Base-by-base conservation (phyloP, 2,113 vertebrate species). In the Phrynocephalus versicolor region DNA sequence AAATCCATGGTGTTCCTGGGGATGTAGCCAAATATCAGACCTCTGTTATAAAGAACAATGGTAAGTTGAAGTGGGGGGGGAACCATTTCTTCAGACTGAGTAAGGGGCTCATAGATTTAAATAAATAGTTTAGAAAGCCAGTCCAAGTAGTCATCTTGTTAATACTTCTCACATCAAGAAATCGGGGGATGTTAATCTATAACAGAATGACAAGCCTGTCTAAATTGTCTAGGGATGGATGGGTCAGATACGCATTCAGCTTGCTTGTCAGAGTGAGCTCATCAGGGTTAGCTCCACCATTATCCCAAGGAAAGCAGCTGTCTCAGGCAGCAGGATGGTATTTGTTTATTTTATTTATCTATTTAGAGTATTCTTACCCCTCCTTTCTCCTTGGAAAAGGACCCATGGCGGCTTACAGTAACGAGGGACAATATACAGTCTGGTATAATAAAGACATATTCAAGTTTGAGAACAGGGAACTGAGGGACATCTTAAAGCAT, bases 41-140 rank as follows among this genome's bases (percentile, higher is more conserved):
- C 37, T 92, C 91, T 14, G 93, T 96, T n/a, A 57, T 97, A 92
- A 98, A 93, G 94, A 96, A 91, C 92, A 98, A 98, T 37, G 97
- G 98, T 98, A 88, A 97, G 97, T 86, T 80, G 18, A 73, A 85
- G 0, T 16, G 39, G 69, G 60, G 18, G 60, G 21, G 16, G 14
- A 19, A 23, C 2, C 19, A 2, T 64, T 21, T 64, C 18, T 19
- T 6, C 18, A 64, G 27, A 65, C 64, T 65, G 23, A 21, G 2
- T 70, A 60, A 71, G 33, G 45, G 1, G 9, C 23, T 60, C 25
- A 74, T 16, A 33, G 60, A 85, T 9, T 67, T 45, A 45, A 45
- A 58, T 33, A 1, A 90, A 82, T 77, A 69, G 21, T 27, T 9
- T 76, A 82, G 9, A 86, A 86, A 82, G 13, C 8, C 23, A 71